A percentile compares a stretch with the other conserved stretches of the same genome.
phyloP scores from a whole-genome alignment of 1,140 invertebrate genomes.

The Harpegnathos saltator region DNA sequence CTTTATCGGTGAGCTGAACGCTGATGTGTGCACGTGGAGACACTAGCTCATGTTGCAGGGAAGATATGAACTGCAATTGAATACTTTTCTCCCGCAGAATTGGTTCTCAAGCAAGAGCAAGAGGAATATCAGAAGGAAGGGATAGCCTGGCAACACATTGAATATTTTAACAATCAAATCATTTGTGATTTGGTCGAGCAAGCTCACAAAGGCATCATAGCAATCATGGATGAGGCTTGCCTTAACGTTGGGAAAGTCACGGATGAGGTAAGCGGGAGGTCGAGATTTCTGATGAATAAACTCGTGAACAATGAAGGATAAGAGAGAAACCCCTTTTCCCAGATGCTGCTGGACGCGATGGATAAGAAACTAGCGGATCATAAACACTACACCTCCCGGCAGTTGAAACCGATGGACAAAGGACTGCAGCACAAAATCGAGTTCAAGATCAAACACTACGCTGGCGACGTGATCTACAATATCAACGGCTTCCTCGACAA shows the following conservation, averaged over 20 bases:
- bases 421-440: slow-evolving; percentile 92
- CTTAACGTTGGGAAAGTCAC: slow-evolving; percentile 97
- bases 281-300: slow-evolving; percentile 26
- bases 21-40: not conserved
- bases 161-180: slow-evolving; percentile 97
- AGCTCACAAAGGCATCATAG: slow-evolving; percentile 95
- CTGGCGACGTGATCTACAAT: slow-evolving; percentile 97
- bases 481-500: slow-evolving; percentile 97
- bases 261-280: slow-evolving; percentile 88
- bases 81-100: slow-evolving; percentile 87
- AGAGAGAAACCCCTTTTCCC: slow-evolving; percentile 40
- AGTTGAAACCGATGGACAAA: slow-evolving; percentile 93
- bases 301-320: not conserved
- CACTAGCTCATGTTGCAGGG: not conserved
- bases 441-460: slow-evolving; percentile 96
- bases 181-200: slow-evolving; percentile 97
- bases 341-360: slow-evolving; percentile 96
- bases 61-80: slow-evolving; percentile 8
- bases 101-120: slow-evolving; percentile 98
- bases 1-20: slow-evolving; percentile 92
- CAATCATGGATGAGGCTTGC: slow-evolving; percentile 98
- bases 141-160: slow-evolving; percentile 95
- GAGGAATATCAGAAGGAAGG: slow-evolving; percentile 97
- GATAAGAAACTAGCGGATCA: slow-evolving; percentile 95
- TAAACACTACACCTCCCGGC: slow-evolving; percentile 95